phyloP scores from a whole-genome alignment of 2,797 vertebrate genomes.

The Pygocentrus nattereri region DNA sequence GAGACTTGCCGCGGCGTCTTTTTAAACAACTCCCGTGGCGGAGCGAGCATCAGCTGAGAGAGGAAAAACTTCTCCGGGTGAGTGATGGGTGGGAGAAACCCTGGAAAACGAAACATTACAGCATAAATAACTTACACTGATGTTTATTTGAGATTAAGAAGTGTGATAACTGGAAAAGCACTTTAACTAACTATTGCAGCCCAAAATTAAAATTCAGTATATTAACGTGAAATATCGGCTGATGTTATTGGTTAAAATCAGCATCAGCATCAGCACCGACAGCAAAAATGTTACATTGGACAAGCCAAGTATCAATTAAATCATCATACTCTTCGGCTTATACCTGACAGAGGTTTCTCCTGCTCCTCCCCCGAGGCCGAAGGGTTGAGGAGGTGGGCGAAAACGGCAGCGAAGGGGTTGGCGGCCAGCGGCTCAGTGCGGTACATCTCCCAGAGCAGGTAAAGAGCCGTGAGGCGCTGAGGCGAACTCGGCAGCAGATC shows the following conservation, averaged over 20 bases:
- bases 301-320: not conserved
- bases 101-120: constrained; percentile 67
- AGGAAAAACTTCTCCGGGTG: constrained; percentile 97
- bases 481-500: constrained; percentile 93
- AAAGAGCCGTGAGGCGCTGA: constrained; percentile 95
- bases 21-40: constrained; percentile 96
- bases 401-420: constrained; percentile 96
- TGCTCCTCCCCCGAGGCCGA: constrained; percentile 87
- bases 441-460: constrained; percentile 99
- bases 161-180: no score
- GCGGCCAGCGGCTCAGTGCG: constrained; percentile 96
- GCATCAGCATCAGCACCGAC: no score
- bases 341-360: constrained; percentile 91
- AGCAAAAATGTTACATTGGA: not conserved
- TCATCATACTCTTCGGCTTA: not conserved
- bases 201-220: no score
- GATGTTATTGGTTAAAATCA: no score
- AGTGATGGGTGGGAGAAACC: constrained; percentile 96
- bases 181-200: no score
- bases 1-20: constrained; percentile 97
- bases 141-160: no score
- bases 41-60: constrained; percentile 97
- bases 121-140: not conserved
- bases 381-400: constrained; percentile 94
- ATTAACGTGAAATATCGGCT: no score